phyloP scores from a whole-genome alignment of 2,113 vertebrate genomes.

The Oophaga pumilio region DNA sequence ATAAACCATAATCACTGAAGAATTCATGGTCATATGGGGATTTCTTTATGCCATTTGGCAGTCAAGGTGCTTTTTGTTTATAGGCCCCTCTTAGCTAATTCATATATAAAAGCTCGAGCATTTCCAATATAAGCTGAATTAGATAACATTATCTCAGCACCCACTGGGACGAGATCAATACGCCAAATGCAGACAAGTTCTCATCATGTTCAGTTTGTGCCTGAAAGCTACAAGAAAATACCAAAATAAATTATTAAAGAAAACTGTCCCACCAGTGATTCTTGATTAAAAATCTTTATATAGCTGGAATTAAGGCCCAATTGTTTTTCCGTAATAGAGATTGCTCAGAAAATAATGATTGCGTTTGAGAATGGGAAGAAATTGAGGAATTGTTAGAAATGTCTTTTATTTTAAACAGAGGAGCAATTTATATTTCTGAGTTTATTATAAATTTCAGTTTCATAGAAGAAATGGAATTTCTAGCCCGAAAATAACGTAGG shows the following conservation, averaged over 20 bases:
- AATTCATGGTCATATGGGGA: slow-evolving; percentile 50
- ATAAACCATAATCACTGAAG: slow-evolving; percentile 57
- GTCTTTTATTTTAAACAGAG: slow-evolving; percentile 53
- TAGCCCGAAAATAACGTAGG: slow-evolving; percentile 38
- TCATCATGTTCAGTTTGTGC: slow-evolving; percentile 35
- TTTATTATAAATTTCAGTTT: slow-evolving; percentile 34
- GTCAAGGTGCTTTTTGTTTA: slow-evolving; percentile 48
- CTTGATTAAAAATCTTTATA: slow-evolving; percentile 56
- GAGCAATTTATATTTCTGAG: slow-evolving; percentile 53
- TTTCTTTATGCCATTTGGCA: slow-evolving; percentile 52
- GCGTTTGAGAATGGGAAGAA: slow-evolving; percentile 44
- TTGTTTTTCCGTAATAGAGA: slow-evolving; percentile 52
- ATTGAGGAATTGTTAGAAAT: slow-evolving; percentile 52
- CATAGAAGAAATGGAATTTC: slow-evolving; percentile 41
- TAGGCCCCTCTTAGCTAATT: slow-evolving; percentile 51
- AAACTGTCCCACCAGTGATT: slow-evolving; percentile 54
- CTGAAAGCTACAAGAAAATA: slow-evolving; percentile 46
- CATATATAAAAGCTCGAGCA: slow-evolving; percentile 49
- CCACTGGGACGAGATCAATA: slow-evolving; percentile 43
- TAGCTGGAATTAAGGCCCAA: slow-evolving; percentile 51
- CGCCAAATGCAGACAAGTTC: slow-evolving; percentile 34
- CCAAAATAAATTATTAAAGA: slow-evolving; percentile 52
- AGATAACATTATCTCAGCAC: slow-evolving; percentile 48
- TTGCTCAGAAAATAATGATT: slow-evolving; percentile 53
- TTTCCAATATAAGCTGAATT: slow-evolving; percentile 50